Percentiles rank a stretch among this genome's conserved stretches.
phyloP scores from a whole-genome alignment of 2,797 vertebrate species.

The Oreonectes daqikongensis region DNA sequence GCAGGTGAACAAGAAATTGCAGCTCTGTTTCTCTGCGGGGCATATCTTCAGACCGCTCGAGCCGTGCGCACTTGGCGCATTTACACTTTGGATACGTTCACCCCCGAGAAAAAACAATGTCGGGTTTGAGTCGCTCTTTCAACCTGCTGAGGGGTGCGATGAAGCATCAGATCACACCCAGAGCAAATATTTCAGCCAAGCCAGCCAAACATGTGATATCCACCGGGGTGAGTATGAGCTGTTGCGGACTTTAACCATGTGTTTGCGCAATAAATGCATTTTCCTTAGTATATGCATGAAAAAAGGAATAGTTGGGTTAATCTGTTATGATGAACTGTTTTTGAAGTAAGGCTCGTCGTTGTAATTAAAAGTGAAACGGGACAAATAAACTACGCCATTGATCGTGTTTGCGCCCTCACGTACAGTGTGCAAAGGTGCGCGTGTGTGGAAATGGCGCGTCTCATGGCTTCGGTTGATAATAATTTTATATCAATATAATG shows the following conservation, averaged over 20 bases:
- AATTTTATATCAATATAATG: background rate
- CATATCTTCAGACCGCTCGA: background rate
- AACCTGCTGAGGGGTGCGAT: constrained; percentile 62
- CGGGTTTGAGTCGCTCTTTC: constrained; percentile 61
- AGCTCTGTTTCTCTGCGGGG: constrained; percentile 25
- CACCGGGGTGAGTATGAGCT: constrained; percentile 64
- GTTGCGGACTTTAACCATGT: constrained; percentile 31
- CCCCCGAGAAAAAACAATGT: constrained; percentile 57
- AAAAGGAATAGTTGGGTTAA: background rate
- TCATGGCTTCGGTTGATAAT: background rate
- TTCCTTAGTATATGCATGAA: background rate
- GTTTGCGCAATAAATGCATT: background rate
- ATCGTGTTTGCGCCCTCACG: constrained; percentile 58
- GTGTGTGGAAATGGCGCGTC: background rate
- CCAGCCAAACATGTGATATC: constrained; percentile 66
- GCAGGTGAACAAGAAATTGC: constrained; percentile 51
- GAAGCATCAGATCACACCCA: constrained; percentile 56
- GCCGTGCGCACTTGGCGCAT: background rate
- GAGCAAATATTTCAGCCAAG: constrained; percentile 60
- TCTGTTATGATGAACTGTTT: background rate
- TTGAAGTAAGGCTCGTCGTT: background rate
- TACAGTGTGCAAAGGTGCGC: constrained; percentile 35
- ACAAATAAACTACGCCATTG: constrained; percentile 60
- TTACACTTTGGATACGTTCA: background rate
- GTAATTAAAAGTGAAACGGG: background rate